phyloP scores from a whole-genome alignment of 2,113 vertebrate genomes.

The Cinclus cinclus region DNA sequence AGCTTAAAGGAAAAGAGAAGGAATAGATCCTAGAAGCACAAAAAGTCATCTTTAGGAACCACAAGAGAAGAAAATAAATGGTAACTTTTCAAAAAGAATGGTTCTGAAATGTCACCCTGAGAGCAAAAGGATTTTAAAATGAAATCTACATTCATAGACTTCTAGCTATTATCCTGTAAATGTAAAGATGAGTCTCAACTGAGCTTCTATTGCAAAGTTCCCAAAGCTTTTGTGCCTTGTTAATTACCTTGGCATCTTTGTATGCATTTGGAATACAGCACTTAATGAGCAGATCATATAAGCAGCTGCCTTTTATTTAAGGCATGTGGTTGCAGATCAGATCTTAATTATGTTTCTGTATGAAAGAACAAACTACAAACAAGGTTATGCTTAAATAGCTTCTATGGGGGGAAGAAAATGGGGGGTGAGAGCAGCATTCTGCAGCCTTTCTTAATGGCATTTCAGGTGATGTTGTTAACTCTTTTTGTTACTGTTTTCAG shows the following conservation, averaged over 20 bases:
- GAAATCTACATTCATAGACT: not conserved
- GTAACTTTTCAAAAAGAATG: not conserved
- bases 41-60: not conserved
- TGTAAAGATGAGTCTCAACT: not conserved
- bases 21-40: not conserved
- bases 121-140: slow-evolving; percentile 2
- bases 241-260: slow-evolving; percentile 42
- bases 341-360: slow-evolving; percentile 51
- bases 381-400: not conserved
- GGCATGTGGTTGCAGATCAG: slow-evolving; percentile 6
- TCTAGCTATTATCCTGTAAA: not conserved
- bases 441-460: not conserved
- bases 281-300: slow-evolving; percentile 53
- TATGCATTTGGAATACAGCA: slow-evolving; percentile 21
- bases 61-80: not conserved
- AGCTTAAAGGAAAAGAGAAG: not conserved
- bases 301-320: slow-evolving; percentile 64
- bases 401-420: not conserved
- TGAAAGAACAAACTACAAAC: slow-evolving; percentile 25
- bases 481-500: not conserved
- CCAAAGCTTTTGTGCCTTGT: slow-evolving; percentile 31
- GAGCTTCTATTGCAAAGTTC: not conserved
- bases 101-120: not conserved
- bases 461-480: not conserved
- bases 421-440: not conserved